These are phyloP conservation scores for Ophioninae sp. DNA, from an alignment of 2,888 invertebrate species.

Conservation along the genomic window DNA sequence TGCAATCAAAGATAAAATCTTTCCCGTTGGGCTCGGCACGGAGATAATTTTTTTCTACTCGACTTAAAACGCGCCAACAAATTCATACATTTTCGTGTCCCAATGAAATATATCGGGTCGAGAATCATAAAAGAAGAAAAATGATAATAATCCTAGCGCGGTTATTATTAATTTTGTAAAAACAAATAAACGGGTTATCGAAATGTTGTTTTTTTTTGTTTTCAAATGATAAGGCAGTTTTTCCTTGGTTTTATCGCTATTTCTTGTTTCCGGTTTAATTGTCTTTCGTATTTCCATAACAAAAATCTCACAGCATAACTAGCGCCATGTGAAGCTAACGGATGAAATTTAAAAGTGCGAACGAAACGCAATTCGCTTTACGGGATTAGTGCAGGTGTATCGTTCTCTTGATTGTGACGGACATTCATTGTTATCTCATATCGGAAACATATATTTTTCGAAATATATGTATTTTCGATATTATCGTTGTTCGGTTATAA, in stretches of 20 bases:
- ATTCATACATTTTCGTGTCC: conserved; percentile 41
- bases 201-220: conserved; percentile 19
- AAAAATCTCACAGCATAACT: too few species aligned
- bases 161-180: conserved; percentile 55
- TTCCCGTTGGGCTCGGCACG: not conserved
- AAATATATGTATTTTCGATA: not conserved
- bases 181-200: conserved; percentile 65
- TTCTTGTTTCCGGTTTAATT: not conserved
- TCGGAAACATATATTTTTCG: not conserved
- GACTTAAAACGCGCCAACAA: conserved; percentile 5
- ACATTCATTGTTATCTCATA: not conserved
- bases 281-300: too few species aligned
- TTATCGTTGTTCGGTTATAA: not conserved
- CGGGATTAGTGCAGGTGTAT: too few species aligned
- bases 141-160: conserved; percentile 30
- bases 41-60: not conserved
- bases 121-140: conserved; percentile 28
- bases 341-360: too few species aligned
- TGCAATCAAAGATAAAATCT: conserved; percentile 6
- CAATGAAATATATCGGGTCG: conserved; percentile 37
- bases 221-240: not conserved
- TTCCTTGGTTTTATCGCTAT: not conserved
- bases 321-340: too few species aligned
- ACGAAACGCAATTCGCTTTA: too few species aligned
- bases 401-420: too few species aligned